Base-by-base conservation (phyloP, 2,888 invertebrate genomes). In the Nephrotoma guestfalica region DNA sequence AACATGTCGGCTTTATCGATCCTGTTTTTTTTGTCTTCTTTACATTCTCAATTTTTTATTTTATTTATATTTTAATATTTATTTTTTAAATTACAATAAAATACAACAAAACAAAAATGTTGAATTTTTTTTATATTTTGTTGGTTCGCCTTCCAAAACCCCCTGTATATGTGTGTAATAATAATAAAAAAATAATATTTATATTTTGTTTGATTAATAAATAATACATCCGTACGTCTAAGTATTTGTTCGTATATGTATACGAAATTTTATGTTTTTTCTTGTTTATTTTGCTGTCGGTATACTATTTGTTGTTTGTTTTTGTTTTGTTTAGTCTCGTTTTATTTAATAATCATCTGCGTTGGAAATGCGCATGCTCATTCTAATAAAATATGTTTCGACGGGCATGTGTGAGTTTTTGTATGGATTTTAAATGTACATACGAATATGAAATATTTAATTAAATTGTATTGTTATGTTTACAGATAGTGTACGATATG, bases 1-100 rank as follows among this genome's bases (percentile, higher is more conserved):
- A 85, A 85, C 85, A 85, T 43, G 85, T 85, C 85, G 85, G 85
- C 85, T 85, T 85, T 85, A 85, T 85, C 85, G 85, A 85, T 85
- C 84, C 85, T 43, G 30, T 42, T 85, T 85, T 45, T 45, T 85
- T 71, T 71, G 15, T 30, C 30, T 30, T 30, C 9, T 71, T 57
- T 57, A 57, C 30, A 30, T 30, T 30, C 30, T 30, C 9, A 13
- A 15, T 9, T 71, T 71, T 71, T 30, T 71, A 9, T 57, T 57
- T 15, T 57, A 57, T 57, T 57, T 57, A 15, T 71, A 71, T 71
- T 71, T 30, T 71, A 71, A 71, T 71, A 71, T 71, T 71, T 71
- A 71, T 71, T 71, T 71, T 71, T 71, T 71, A 71, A 71, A 71
- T 71, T 71, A 71, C 71, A 71, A 71, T 71, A 71, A 71, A 71